These are phyloP conservation scores for Turnix velox DNA, from an alignment of 2,113 vertebrate genomes.

Conservation along the genomic window DNA sequence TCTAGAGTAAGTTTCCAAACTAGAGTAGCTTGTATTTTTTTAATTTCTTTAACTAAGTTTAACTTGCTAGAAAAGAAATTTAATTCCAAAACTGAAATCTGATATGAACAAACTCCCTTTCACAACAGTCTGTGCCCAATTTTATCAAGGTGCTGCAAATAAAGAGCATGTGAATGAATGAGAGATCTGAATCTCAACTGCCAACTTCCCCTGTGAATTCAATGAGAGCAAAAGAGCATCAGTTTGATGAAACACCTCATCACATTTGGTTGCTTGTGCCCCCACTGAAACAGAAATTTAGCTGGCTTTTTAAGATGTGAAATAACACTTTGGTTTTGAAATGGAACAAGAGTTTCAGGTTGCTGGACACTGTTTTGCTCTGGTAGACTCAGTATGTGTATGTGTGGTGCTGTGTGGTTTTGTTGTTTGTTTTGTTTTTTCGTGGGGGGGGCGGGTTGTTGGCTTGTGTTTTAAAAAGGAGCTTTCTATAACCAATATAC, in stretches of 20 bases:
- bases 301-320: neutral
- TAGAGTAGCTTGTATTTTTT: neutral
- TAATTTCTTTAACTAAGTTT: neutral
- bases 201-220: neutral
- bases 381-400: neutral
- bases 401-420: neutral
- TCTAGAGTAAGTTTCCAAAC: constrained; percentile 78
- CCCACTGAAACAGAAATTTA: neutral
- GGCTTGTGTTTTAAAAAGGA: neutral
- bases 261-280: neutral
- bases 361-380: neutral
- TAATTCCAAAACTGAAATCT: neutral
- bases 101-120: neutral
- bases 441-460: no score
- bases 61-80: neutral
- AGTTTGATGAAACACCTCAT: neutral
- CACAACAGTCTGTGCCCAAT: neutral
- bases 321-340: neutral
- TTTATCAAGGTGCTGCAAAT: neutral
- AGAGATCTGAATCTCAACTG: neutral
- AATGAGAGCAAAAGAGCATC: neutral
- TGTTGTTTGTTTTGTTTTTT: neutral
- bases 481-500: neutral
- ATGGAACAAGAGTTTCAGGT: neutral
- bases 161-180: neutral